Evolutionary conservation across 2,113 vertebrate species (phyloP), one percentile per base, ranked within the genome.

Genomic region (Xyliphius kryptos): DNA sequence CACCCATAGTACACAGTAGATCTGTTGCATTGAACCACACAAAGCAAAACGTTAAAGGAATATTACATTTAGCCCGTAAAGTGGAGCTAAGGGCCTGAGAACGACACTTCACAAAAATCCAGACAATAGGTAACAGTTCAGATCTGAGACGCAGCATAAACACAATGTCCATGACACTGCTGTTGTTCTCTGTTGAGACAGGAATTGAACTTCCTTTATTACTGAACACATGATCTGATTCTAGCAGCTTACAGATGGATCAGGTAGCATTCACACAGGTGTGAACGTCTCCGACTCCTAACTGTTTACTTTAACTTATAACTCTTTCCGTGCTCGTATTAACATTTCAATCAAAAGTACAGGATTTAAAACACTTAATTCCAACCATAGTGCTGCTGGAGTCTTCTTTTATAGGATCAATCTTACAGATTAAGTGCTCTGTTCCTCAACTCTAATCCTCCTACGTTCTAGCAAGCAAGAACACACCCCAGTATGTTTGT

Each of bases 401-500:
- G 14, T 16, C 43, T 46, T 3, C 26, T 6, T 32, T 32, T 32
- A 32, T 5, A 1, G 26, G 7, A 32, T 32, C 7, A 6, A 32
- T 32, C 26, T 32, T 32, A 32, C 26, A 32, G 26, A 32, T 32
- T 6, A 32, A 32, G 26, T 32, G 26, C 26, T 32, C 26, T 32
- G 43, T 10, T 9, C 38, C 12, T 19, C 5, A 2, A 63, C 44
- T 17, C 26, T 62, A 15, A 11, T 40, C 19, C 44, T 50, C 19
- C 1, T 40, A 1, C 13, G 0, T 9, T 40, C 74, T 73, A 2
- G 10, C 20, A 15, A 87, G 68, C 44, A 79, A 32, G 37, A 37
- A 74, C 1, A 76, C 72, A 0, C 84, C 84, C 84, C 82, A 87
- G 72, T 77, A 80, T 0, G 83, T 85, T 6, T 50, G 5, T 0